These are phyloP conservation scores for Campoletis raptor DNA, from an alignment of 2,888 invertebrate genomes.

Conservation along the genomic window DNA sequence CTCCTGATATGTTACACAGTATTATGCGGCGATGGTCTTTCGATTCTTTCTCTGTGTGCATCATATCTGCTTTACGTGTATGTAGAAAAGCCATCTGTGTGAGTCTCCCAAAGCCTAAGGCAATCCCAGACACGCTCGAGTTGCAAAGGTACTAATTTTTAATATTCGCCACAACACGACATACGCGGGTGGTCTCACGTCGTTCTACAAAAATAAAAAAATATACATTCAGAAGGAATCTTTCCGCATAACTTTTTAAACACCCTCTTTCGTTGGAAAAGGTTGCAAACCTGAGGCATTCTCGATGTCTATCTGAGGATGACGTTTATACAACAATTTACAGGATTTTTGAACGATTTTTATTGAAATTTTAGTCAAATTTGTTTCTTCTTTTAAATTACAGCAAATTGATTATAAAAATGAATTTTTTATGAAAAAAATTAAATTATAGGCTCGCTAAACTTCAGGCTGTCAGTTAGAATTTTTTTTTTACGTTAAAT, in stretches of 20 bases:
- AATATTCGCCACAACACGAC: slow-evolving; percentile 67
- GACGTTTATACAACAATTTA: not conserved
- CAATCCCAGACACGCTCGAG: slow-evolving; percentile 66
- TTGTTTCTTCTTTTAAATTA: not conserved
- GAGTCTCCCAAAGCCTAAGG: slow-evolving; percentile 49
- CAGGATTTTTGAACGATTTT: not conserved
- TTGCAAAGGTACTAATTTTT: slow-evolving; percentile 71
- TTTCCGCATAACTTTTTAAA: slow-evolving; percentile 7
- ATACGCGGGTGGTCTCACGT: slow-evolving; percentile 70
- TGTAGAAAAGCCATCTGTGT: not conserved
- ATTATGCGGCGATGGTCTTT: not conserved
- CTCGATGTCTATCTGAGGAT: slow-evolving; percentile 15
- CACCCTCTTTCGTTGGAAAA: not conserved
- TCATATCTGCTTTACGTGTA: not conserved
- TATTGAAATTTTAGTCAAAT: not conserved
- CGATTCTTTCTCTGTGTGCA: slow-evolving; percentile 12
- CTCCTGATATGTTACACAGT: not conserved
- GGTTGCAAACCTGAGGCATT: not conserved
- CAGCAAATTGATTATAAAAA: not conserved
- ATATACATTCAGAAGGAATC: not conserved
- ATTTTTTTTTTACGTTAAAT: not conserved
- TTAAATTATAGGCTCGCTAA: no score
- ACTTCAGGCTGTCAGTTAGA: no score
- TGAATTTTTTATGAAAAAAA: not conserved
- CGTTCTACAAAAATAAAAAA: slow-evolving; percentile 18